These are phyloP conservation scores for Drosophila falleni DNA, from an alignment of 2,888 invertebrate species.

Conservation along the genomic window DNA sequence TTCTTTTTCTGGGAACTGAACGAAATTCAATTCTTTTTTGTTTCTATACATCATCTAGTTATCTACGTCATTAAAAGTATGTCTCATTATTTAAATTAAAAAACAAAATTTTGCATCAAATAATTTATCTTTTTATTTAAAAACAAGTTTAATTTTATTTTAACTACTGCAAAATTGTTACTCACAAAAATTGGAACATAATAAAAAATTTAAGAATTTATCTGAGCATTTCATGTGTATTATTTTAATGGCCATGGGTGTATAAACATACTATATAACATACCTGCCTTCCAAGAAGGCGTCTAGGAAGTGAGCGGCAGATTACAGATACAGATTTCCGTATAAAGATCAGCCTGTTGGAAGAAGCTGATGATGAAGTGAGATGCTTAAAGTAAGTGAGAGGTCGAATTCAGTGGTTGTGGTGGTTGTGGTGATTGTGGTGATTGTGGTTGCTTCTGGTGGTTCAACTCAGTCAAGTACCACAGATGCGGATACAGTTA, in stretches of 20 bases:
- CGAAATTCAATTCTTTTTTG: no score
- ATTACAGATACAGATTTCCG: conserved; percentile 60
- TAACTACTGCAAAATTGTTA: no score
- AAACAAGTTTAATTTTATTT: no score
- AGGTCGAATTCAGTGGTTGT: conserved; percentile 39
- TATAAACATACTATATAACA: not conserved
- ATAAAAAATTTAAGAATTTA: not conserved
- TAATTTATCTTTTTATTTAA: no score
- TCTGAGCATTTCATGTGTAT: not conserved
- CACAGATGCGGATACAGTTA: conserved; percentile 55
- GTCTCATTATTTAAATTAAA: no score
- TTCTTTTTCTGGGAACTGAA: no score
- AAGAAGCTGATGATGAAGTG: conserved; percentile 17
- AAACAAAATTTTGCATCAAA: no score
- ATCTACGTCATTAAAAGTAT: no score
- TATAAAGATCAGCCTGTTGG: conserved; percentile 36
- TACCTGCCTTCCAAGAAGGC: conserved; percentile 13
- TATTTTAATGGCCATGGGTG: conserved; percentile 1
- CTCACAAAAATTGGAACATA: not conserved
- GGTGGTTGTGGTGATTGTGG: not conserved
- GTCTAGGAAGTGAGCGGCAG: conserved; percentile 54
- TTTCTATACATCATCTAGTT: no score
- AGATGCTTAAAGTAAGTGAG: conserved; percentile 21
- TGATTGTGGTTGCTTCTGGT: not conserved
- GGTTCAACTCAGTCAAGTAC: conserved; percentile 15